Base-by-base conservation (phyloP, 2,113 vertebrate genomes). In the Salvator merianae region DNA sequence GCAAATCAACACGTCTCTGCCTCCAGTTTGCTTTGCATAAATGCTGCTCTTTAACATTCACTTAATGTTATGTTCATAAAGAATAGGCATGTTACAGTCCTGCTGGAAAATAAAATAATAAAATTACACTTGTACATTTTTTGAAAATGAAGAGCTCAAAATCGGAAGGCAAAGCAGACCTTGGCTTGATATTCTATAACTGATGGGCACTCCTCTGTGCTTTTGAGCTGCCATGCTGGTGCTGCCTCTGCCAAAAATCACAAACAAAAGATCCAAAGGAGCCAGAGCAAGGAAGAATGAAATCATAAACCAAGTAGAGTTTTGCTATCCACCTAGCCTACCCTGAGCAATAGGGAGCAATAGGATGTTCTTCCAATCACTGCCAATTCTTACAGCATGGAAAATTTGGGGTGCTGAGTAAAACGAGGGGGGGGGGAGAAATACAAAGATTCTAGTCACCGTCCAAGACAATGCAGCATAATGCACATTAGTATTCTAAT, bases 11-110 rank as follows among this genome's bases (percentile, higher is more conserved):
- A 87, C 88, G 79, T 81, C 88, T 92, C 50, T 82, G 79, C 88
- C 13, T 32, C 28, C 74, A 84, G 65, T 28, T 71, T 88, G 80
- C 88, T 89, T 90, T 53, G 71, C 79, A 93, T 69, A 91, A 92
- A 91, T 73, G 84, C 83, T 84, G 73, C 86, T 93, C 38, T 50
- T 91, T 71, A 94, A 89, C 86, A 87, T 50, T 70, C 85, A 85
- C 88, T 65, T 88, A 90, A 92, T 53, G 2, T 73, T 87, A 85
- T 82, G 87, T 88, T 93, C 91, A 89, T 84, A 87, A 86, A 86
- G 92, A 91, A 91, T 85, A 86, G 89, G 84, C 79, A 91, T 86
- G 1, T 79, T 84, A 20, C 59, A 7, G 81, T 72, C 14, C 30
- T 78, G 80, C 81, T 71, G 72, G 68, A 71, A 86, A 85, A 53